These are phyloP conservation scores for Philereme transversata DNA, from an alignment of 2,888 invertebrate genomes.

Conservation along the genomic window DNA sequence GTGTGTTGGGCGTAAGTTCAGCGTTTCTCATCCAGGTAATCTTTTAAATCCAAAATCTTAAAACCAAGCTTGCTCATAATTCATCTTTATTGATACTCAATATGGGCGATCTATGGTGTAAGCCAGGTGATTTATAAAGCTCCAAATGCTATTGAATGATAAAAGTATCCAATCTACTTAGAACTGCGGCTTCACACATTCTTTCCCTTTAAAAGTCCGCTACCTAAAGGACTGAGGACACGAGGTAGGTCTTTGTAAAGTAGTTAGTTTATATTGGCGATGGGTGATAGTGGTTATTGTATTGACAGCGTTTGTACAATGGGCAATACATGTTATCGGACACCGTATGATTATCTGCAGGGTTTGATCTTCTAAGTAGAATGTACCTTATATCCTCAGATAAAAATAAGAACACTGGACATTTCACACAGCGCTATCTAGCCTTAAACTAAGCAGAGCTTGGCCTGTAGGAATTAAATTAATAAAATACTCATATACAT, in stretches of 20 bases:
- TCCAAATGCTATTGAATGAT: conserved; percentile 56
- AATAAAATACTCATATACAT: no score
- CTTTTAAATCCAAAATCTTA: no score
- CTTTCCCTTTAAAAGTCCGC: conserved; percentile 1
- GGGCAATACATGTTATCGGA: conserved; percentile 56
- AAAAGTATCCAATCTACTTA: conserved; percentile 44
- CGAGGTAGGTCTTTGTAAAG: conserved; percentile 37
- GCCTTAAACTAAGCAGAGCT: no score
- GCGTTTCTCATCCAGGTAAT: no score
- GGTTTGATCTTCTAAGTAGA: background rate
- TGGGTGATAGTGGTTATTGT: conserved; percentile 57
- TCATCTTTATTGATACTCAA: conserved; percentile 68
- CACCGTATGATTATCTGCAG: conserved; percentile 47
- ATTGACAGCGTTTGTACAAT: conserved; percentile 64
- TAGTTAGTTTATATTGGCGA: conserved; percentile 61
- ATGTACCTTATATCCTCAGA: no score
- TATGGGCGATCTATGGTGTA: conserved; percentile 74
- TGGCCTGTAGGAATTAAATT: no score
- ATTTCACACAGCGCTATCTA: no score
- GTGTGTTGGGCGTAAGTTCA: no score
- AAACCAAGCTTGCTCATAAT: no score
- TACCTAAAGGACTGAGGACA: conserved; percentile 20
- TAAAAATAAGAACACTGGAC: no score
- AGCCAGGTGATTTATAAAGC: conserved; percentile 71
- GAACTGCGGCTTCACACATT: conserved; percentile 31